These are phyloP conservation scores for Myotis lucifugus DNA, from an alignment of 2,113 vertebrate genomes.

Conservation along the genomic window DNA sequence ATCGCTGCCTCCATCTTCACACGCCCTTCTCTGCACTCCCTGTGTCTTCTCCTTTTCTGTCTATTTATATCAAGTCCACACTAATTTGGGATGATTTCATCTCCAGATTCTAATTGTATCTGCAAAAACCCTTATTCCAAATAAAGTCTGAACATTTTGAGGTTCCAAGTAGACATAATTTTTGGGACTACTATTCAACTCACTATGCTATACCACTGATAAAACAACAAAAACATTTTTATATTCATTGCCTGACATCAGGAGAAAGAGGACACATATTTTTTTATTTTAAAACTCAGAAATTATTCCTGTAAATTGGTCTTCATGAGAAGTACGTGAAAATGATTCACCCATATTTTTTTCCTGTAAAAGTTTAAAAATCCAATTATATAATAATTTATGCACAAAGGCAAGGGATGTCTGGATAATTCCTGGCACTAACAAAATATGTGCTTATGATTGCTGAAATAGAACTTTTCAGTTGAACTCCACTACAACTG, in stretches of 20 bases:
- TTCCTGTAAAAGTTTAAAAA: neutral
- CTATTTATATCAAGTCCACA: too few relatives aligned
- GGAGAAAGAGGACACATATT: neutral
- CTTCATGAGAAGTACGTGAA: neutral
- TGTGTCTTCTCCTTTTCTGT: neutral
- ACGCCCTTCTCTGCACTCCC: neutral
- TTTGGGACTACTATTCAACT: neutral
- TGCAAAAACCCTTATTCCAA: constrained; percentile 19
- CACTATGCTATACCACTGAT: neutral
- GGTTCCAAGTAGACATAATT: neutral
- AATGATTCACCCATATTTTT: neutral
- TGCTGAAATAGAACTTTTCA: neutral
- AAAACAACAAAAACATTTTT: neutral
- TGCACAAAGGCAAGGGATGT: neutral
- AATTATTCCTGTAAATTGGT: neutral
- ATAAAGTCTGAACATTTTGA: neutral
- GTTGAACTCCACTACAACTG: neutral
- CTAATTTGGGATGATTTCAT: neutral
- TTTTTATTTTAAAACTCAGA: constrained; percentile 33
- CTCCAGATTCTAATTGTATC: neutral
- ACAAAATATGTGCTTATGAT: neutral
- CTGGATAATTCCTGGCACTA: neutral
- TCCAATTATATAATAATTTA: neutral
- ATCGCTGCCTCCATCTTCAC: neutral
- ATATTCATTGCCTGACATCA: neutral